Conservation (phyloP, 1,140 invertebrate species). For the Metaphire vulgaris region DNA sequence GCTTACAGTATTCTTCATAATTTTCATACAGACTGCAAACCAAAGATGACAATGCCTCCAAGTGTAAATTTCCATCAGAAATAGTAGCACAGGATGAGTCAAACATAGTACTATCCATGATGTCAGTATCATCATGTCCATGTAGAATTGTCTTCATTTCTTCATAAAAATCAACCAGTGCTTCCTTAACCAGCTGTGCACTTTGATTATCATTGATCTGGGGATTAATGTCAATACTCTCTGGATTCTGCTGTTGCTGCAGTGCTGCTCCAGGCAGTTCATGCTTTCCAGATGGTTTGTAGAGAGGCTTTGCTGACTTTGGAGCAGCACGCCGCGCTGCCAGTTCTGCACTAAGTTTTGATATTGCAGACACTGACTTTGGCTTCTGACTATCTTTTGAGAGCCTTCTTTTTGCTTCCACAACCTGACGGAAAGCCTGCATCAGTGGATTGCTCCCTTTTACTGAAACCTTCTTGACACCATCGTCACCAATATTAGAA, state of each 20-base stretch:
- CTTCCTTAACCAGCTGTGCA: background rate
- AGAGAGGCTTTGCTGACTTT: background rate
- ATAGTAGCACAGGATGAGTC: too few relatives aligned
- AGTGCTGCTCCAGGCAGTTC: too few relatives aligned
- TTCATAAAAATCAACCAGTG: background rate
- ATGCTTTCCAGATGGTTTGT: background rate
- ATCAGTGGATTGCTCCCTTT: conserved; percentile 11
- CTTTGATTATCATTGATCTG: background rate
- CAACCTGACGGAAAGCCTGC: conserved; percentile 17
- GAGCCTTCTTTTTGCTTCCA: conserved; percentile 7
- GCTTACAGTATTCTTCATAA: background rate
- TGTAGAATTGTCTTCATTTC: background rate
- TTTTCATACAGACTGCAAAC: background rate
- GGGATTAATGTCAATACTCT: too few relatives aligned
- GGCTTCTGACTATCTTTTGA: background rate
- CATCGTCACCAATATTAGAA: background rate
- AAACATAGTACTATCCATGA: too few relatives aligned
- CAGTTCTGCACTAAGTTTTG: conserved; percentile 1
- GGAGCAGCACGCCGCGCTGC: background rate
- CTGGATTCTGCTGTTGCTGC: too few relatives aligned
- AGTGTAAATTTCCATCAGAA: too few relatives aligned
- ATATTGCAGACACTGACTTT: background rate
- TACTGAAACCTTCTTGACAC: conserved; percentile 1
- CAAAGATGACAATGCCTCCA: background rate
- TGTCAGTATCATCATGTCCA: too few relatives aligned